Base-by-base conservation (phyloP, 2,888 invertebrate species). In the Blastobasis adustella region DNA sequence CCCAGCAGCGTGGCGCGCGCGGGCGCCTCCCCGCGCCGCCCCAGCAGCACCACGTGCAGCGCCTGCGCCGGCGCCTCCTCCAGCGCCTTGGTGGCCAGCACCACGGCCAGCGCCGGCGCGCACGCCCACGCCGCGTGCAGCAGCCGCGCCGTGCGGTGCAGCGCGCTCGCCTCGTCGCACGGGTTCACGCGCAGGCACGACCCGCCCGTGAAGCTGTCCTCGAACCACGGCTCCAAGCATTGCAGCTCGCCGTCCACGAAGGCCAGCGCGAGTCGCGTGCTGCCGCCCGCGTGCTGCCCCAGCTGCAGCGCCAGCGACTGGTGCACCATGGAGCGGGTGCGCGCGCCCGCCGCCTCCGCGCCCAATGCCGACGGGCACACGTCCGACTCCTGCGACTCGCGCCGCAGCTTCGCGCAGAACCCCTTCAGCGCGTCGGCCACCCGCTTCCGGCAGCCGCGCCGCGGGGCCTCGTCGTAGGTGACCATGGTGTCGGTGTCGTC, bases 161-260 rank as follows among this genome's bases (percentile, higher is more conserved):
- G 66, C 0, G 54, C 40, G 23, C 60, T 55, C 4, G 65, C 37
- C 5, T 37, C 52, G 57, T 84, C 84, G 0, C 80, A 71, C 2
- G 82, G 84, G 49, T 81, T 65, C 0, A 91, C 65, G 52, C 77
- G 78, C 1, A 91, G 66, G 44, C 90, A 90, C 1, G 84, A 77
- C 37, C 91, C 91, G 10, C 91, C 91, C 36, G 67, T 74, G 65
- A 87, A 91, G 56, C 82, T 83, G 56, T 90, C 89, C 0, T 76
- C 76, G 43, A 73, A 77, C 60, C 73, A 76, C 39, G 68, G 57
- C 58, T 81, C 71, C 8, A 85, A 59, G 52, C 89, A 89, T 47
- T 72, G 72, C 5, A 56, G 55, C 57, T 85, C 87, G 0, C 63
- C 66, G 0, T 66, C 56, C 41, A 80, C 66, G 45, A 53, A 56